Evolutionary conservation across 1,140 invertebrate genomes (phyloP), one percentile per base, ranked within the genome.

Genomic region (Callitettix versicolor): DNA sequence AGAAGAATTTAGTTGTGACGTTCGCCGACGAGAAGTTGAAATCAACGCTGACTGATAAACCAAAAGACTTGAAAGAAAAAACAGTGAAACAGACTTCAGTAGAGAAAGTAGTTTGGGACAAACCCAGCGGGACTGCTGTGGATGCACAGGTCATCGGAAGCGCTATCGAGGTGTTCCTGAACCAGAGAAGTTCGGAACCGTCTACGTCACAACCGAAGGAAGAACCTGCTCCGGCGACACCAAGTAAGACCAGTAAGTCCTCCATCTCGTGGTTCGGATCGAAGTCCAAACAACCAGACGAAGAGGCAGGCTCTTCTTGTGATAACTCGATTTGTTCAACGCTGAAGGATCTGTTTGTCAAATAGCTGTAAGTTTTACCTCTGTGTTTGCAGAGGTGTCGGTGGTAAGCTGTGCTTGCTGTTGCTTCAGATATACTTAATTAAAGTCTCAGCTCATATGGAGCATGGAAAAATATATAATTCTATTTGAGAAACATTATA

Each of bases 281-380:
- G 14, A 57, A 60, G 30, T 26, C 49, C 38, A 74, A 71, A 38
- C 71, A 69, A 24, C 68, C 71, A 33, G 78, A 81, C 9, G 80
- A 82, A 36, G 80, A 84, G 30, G 71, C 76, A 3, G 81, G 81
- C 12, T 70, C 76, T 3, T 76, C 81, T 9, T 86, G 84, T 69
- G 85, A 88, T 54, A 76, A 80, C 18, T 80, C 80, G 14, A 75
- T 88, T 46, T 88, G 86, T 68, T 82, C 85, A 34, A 85, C 85
- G 9, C 71, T 90, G 11, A 88, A 88, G 68, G 85, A 88, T 67
- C 76, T 90, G 6, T 88, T 90, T 67, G 85, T 87, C 30, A 85
- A 85, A 75, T 85, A 64, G 55, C 62, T 64, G 38, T 63, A 64
- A 64, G n/a, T n/a, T n/a, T n/a, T n/a, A n/a, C n/a, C n/a, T n/a